Evolutionary conservation across 2,888 invertebrate species (phyloP), one percentile per base, ranked within the genome.

Genomic region (Hypercompe scribonia): DNA sequence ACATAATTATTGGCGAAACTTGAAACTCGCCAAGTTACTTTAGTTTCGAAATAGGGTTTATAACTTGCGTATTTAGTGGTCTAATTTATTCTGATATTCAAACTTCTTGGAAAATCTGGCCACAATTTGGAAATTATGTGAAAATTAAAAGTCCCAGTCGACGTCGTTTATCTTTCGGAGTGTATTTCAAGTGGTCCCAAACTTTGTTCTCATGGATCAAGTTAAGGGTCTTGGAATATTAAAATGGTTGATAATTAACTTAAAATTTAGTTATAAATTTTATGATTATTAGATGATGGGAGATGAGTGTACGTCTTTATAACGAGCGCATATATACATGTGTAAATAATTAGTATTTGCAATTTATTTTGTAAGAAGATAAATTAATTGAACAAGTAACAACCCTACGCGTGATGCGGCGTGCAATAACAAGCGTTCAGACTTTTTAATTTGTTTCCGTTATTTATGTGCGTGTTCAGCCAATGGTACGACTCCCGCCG

Each of bases 401-500:
- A 76, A 73, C 80, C 84, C 78, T 75, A 79, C 68, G 28, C 71
- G 72, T 76, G 80, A 79, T 82, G 84, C 79, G 81, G 83, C 77
- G 78, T 77, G 86, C 81, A 83, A 79, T 81, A 81, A 80, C 79
- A 81, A 64, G 31, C 79, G 77, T 70, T 75, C 82, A 82, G 83
- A 87, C 86, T 88, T 89, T 93, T 94, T 94, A 93, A 93, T 93
- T 93, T 91, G 90, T 89, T 90, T 86, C 78, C 76, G 90, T 92
- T 92, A 93, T 93, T 93, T 93, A 93, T 79, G 87, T 82, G 84
- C 83, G 84, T 76, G 73, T 54, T 54, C 72, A 31, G 72, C 61
- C 75, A 71, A 72, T 77, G 71, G 50, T 82, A 63, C 72, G 39
- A 54, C 67, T 66, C 75, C 72, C 77, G 68, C 71, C 70, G 58